Percentiles rank a stretch among this genome's conserved stretches.
phyloP scores from a whole-genome alignment of 2,888 invertebrate species.

The Erpobdella octoculata region DNA sequence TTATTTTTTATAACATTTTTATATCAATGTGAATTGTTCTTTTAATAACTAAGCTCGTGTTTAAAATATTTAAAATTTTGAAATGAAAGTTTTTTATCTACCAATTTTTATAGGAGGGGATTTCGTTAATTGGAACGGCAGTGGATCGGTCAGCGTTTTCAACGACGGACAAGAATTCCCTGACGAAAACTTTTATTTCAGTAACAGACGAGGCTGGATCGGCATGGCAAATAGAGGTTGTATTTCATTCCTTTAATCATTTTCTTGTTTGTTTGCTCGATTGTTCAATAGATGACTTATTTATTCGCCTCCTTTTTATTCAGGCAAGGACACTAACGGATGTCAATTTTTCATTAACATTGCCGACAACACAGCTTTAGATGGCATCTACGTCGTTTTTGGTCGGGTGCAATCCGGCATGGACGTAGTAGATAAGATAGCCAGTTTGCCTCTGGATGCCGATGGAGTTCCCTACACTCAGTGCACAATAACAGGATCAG shows the following conservation, averaged over 20 bases:
- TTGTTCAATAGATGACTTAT: not conserved
- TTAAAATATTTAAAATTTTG: not conserved
- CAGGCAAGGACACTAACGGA: constrained; percentile 79
- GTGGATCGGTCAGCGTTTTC: constrained; percentile 74
- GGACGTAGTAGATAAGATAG: constrained; percentile 9
- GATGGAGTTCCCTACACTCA: not conserved
- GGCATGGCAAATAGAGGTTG: constrained; percentile 75
- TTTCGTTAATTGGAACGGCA: constrained; percentile 61
- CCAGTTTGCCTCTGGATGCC: not conserved
- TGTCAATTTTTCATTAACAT: constrained; percentile 81
- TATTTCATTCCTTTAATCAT: no score
- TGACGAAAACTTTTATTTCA: constrained; percentile 75
- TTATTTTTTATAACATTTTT: no score
- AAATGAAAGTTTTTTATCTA: not conserved
- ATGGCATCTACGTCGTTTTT: constrained; percentile 7
- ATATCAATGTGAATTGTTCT: not conserved
- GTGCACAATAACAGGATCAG: constrained; percentile 5
- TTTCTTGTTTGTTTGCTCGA: no score
- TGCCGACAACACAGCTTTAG: not conserved
- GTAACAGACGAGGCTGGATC: constrained; percentile 74
- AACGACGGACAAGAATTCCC: constrained; percentile 65
- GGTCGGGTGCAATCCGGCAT: not conserved
- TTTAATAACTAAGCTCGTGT: not conserved
- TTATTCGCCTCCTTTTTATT: no score
- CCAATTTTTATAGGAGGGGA: no score